phyloP scores from a whole-genome alignment of 92 coral and sea anemone species.

The Anthopleura xanthogrammica region DNA sequence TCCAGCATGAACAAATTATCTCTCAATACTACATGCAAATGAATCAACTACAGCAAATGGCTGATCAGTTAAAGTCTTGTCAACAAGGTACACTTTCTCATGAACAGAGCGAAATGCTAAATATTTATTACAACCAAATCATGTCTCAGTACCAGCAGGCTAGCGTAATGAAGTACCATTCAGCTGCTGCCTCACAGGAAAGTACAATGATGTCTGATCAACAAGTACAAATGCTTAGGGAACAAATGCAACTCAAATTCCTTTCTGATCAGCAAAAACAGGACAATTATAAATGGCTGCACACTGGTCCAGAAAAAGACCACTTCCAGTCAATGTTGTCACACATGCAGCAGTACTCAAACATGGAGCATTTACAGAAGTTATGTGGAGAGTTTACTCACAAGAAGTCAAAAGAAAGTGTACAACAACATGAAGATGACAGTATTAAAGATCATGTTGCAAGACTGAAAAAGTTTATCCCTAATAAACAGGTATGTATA shows the following conservation, averaged over 20 bases:
- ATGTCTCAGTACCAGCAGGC: slow-evolving; percentile 56
- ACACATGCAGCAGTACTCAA: slow-evolving; percentile 36
- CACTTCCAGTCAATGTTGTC: slow-evolving; percentile 52
- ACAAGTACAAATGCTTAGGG: slow-evolving; percentile 33
- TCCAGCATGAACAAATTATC: slow-evolving; percentile 50
- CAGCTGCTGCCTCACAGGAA: slow-evolving; percentile 37
- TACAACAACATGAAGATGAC: slow-evolving; percentile 29
- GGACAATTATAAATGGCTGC: slow-evolving; percentile 20
- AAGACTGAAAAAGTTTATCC: slow-evolving; percentile 45
- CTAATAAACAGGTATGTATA: slow-evolving; percentile 43
- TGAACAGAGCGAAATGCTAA: slow-evolving; percentile 55
- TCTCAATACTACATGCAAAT: slow-evolving; percentile 57
- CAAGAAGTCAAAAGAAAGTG: slow-evolving; percentile 31
- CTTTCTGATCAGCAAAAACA: slow-evolving; percentile 42
- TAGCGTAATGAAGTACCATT: slow-evolving; percentile 37
- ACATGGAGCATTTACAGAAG: slow-evolving; percentile 48
- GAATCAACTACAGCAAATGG: slow-evolving; percentile 56
- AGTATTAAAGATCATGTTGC: slow-evolving; percentile 41
- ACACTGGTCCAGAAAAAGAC: slow-evolving; percentile 50
- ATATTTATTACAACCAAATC: slow-evolving; percentile 44
- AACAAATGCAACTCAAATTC: slow-evolving; percentile 51
- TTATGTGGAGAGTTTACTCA: slow-evolving; percentile 44
- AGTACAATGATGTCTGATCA: slow-evolving; percentile 10
- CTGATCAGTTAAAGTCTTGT: slow-evolving; percentile 46
- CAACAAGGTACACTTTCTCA: slow-evolving; percentile 48